Evolutionary conservation across 1,140 invertebrate genomes (phyloP), one percentile per base, ranked within the genome.

Genomic region (Andrena cerasifolii): DNA sequence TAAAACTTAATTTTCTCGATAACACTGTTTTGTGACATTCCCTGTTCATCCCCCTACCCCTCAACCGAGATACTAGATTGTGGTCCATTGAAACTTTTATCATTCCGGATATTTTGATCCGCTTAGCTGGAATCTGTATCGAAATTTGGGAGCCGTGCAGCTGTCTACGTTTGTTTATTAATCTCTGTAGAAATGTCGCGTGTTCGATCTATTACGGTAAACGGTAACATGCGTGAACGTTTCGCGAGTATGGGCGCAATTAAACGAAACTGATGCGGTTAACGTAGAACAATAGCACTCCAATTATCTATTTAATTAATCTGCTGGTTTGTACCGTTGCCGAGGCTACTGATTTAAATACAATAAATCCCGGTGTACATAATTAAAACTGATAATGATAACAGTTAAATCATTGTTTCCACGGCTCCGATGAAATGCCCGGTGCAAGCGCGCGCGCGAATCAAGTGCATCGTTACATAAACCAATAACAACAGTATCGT

Each of bases 311-410:
- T 47, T 26, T 36, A 72, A 61, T 72, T 61, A 61, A 61, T 61
- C 31, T 58, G 5, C 56, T 61, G 49, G 61, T 49, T 59, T 61
- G 36, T 47, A 61, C 18, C 3, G 43, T 18, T 16, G n/a, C 40
- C 2, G 14, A 14, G 10, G 10, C 31, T 16, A 43, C 43, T 49
- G 61, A 72, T 72, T 61, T 26, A 43, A 36, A 61, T 28, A 72
- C n/a, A 49, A 61, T 72, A 49, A 78, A 68, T 76, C 59, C 54
- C 45, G 65, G 21, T 40, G 43, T 24, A 31, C 24, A 36, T 40
- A 16, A 49, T 28, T 47, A 33, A 47, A 53, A 16, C 40, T 36
- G 28, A 49, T 16, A 49, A 72, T 61, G 47, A 61, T 61, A 28
- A 14, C 14, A 61, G 21, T 61, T 59, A 26, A 31, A 47, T 72